These are phyloP conservation scores for Trichonephila clavipes DNA, from an alignment of 1,140 invertebrate species.

Conservation along the genomic window DNA sequence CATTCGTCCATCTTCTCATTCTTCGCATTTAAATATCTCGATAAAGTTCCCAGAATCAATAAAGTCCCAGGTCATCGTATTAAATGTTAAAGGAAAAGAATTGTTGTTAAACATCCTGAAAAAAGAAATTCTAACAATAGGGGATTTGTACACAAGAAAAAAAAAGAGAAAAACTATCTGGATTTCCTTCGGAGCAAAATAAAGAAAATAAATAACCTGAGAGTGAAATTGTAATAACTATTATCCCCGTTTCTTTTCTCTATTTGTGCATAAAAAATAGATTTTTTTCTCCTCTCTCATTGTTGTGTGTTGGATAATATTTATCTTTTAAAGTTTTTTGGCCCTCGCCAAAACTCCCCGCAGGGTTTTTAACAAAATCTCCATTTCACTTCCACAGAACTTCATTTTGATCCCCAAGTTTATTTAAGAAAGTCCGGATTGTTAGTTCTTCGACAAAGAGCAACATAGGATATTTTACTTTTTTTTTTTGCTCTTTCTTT, in stretches of 20 bases:
- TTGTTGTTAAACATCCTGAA: background rate
- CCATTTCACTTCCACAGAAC: background rate
- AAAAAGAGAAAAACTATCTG: background rate
- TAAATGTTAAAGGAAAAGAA: background rate
- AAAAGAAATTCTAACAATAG: background rate
- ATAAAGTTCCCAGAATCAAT: background rate
- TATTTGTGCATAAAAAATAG: conserved; percentile 14
- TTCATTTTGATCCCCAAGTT: conserved; percentile 19
- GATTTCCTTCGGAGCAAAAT: background rate
- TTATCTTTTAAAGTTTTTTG: conserved; percentile 32
- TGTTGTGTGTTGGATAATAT: conserved; percentile 33
- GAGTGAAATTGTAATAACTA: conserved; percentile 29
- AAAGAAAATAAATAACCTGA: background rate
- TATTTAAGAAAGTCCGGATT: conserved; percentile 15
- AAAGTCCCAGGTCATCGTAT: background rate
- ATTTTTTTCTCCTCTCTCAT: background rate
- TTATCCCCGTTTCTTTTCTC: conserved; percentile 30
- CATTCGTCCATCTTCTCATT: no score
- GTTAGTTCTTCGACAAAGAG: conserved; percentile 34
- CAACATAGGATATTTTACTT: background rate
- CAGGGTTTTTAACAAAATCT: conserved; percentile 7
- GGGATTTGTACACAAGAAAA: background rate
- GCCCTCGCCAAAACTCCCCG: background rate
- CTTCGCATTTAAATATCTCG: background rate
- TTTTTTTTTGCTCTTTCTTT: no score